Evolutionary conservation across 2,113 vertebrate species (phyloP).

Genomic region (Arothron firmamentum): DNA sequence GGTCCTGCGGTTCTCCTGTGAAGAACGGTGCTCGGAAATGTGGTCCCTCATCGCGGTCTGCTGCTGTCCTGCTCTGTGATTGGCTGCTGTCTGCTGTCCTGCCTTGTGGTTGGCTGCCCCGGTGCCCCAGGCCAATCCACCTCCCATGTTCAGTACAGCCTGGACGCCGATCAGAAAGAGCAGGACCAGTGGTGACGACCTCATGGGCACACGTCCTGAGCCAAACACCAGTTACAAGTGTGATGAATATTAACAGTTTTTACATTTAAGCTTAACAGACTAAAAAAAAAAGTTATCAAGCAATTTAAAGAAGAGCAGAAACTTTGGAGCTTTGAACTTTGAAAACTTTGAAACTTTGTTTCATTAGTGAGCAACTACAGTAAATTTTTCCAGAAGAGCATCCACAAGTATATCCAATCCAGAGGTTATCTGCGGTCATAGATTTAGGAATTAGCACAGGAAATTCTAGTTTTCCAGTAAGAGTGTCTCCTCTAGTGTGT

Average conservation of each 20-base stretch:
- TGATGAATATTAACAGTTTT: background rate
- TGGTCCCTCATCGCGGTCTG: conserved; percentile 56
- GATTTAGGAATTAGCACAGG: too few relatives aligned
- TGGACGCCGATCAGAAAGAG: conserved; percentile 92
- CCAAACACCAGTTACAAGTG: background rate
- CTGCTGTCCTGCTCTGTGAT: conserved; percentile 67
- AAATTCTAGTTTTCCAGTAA: background rate
- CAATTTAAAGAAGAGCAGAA: too few relatives aligned
- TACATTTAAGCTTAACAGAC: too few relatives aligned
- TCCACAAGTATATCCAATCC: too few relatives aligned
- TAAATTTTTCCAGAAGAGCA: too few relatives aligned
- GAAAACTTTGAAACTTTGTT: too few relatives aligned
- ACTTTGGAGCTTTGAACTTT: too few relatives aligned
- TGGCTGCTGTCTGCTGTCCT: conserved; percentile 68
- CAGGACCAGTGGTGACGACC: conserved; percentile 94
- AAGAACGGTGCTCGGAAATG: conserved; percentile 40
- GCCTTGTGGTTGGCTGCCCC: conserved; percentile 70
- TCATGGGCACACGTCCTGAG: conserved; percentile 88
- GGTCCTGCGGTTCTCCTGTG: conserved; percentile 58
- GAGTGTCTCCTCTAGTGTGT: conserved; percentile 7
- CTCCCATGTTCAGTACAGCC: conserved; percentile 87
- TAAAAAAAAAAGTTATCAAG: too few relatives aligned
- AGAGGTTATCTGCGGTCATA: too few relatives aligned
- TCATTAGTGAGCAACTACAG: too few relatives aligned
- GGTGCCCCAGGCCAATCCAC: conserved; percentile 78